Evolutionary conservation across 2,113 vertebrate species (phyloP), one percentile per base, ranked within the genome.

Genomic region (Albula glossodonta): DNA sequence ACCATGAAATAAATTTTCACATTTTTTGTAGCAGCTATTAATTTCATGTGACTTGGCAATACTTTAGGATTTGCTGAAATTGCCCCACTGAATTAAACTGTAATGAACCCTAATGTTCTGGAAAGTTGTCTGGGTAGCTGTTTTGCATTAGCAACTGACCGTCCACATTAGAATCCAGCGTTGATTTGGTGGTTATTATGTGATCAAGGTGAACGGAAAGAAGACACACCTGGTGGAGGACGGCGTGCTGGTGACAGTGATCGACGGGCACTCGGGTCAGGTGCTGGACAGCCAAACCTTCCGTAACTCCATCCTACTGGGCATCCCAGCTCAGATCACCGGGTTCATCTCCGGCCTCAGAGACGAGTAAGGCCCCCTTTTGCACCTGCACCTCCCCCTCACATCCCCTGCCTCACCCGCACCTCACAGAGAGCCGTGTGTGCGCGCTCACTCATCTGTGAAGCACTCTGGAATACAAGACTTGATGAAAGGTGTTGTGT

Each of bases 281-380:
- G 88, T 98, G 84, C 89, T 97, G 41, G 96, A 96, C 56, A 96
- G 87, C 78, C 92, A 88, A 19, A 90, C 90, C 53, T 99, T 99
- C 93, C 95, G 93, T 89, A 97, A 94, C 51, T 77, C 95, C 9
- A 90, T 98, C 19, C 94, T 99, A 0, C 97, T 96, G 93, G 97
- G 97, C 77, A 95, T 98, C 12, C 98, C 98, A 0, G 93, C 96
- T 81, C 97, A 99, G 91, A 92, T 99, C 60, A 94, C 96, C 89
- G 96, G 93, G 85, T 98, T 96, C 0, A 85, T 99, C 87, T 94
- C 89, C 17, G 94, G 93, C 88, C 92, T 98, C 86, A 96, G 90
- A 19, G 93, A 98, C 8, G 93, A 97, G 97, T 99, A 90, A 96
- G 97, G 41, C 17, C 57, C 12, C 50, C 25, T 51, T 51, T 31